Percentiles rank a stretch among this genome's conserved stretches.
phyloP scores from a whole-genome alignment of 2,888 invertebrate genomes.

The Drosophila macrospina region DNA sequence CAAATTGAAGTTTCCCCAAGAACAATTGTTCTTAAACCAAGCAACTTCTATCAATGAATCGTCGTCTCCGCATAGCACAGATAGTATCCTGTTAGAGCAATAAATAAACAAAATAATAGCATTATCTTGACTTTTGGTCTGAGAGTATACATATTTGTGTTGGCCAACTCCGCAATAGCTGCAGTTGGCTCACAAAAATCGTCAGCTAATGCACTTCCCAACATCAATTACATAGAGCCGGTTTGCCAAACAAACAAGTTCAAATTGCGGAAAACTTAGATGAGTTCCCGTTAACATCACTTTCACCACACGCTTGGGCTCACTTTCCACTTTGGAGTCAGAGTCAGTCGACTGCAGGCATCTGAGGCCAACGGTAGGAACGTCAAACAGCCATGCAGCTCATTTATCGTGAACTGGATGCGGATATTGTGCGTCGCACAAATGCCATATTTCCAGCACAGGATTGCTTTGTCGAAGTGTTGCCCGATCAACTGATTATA shows the following conservation, averaged over 20 bases:
- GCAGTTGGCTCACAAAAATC: slow-evolving; percentile 15
- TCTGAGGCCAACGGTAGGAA: slow-evolving; percentile 26
- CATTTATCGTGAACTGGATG: slow-evolving; percentile 87
- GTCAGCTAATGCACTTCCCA: slow-evolving; percentile 42
- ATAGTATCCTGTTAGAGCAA: not conserved
- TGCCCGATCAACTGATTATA: slow-evolving; percentile 90
- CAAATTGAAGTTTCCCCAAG: too few species aligned
- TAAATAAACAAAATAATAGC: not conserved
- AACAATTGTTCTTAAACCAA: too few species aligned
- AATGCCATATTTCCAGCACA: slow-evolving; percentile 90
- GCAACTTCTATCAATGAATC: too few species aligned
- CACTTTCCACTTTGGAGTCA: slow-evolving; percentile 38
- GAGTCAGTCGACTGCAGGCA: slow-evolving; percentile 44
- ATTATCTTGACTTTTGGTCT: not conserved
- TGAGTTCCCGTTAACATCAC: slow-evolving; percentile 55
- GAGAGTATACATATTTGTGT: slow-evolving; percentile 6
- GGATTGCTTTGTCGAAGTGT: slow-evolving; percentile 90
- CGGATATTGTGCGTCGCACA: slow-evolving; percentile 87
- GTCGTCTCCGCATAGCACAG: too few species aligned
- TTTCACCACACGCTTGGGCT: slow-evolving; percentile 70
- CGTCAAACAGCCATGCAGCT: slow-evolving; percentile 67
- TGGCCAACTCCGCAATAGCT: slow-evolving; percentile 11
- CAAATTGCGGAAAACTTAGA: slow-evolving; percentile 49
- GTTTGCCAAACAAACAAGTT: slow-evolving; percentile 45
- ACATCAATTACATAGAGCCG: slow-evolving; percentile 27